Evolutionary conservation across 2,888 invertebrate species (phyloP), one percentile per base, ranked within the genome.

Genomic region (Drosophila gaucha): DNA sequence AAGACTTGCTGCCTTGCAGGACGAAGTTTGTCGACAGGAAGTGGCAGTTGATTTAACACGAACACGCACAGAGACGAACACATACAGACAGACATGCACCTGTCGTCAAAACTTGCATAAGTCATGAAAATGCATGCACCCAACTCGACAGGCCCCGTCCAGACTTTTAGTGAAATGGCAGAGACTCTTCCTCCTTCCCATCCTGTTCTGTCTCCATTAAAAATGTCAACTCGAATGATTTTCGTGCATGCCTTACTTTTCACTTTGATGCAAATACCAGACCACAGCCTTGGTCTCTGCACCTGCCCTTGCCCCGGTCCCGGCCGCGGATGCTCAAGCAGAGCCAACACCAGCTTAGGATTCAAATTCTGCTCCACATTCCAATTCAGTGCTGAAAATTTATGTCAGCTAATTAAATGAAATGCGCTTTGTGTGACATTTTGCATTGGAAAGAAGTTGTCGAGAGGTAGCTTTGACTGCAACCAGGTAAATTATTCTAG

Each of bases 41-140:
- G 79, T 80, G 82, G 80, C 82, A 84, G 84, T 80, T 82, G 82
- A 82, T 82, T 82, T 82, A 82, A 84, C 82, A 84, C 79, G 70
- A 64, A 59, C 55, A 60, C 71, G 44, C 56, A 24, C 6, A 50
- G 47, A 62, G 24, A 36, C 36, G 24, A 14, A 43, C 2, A 62
- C 35, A 55, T 36, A 10, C 12, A 49, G 28, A 57, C 38, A 63
- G 80, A 66, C 65, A 65, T 78, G 79, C 84, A 82, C 79, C 84
- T 82, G 82, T 79, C 82, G 79, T 82, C 84, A 78, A 80, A 79
- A 82, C 70, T 82, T 82, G 82, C 84, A 84, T 80, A 84, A 82
- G 82, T 82, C 82, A 82, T 82, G 82, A 67, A 84, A 80, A 72
- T 68, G 77, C 71, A 74, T 76, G 70, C 65, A 62, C 71, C 74